Evolutionary conservation across 2,113 vertebrate genomes (phyloP), one percentile per base, ranked within the genome.

Genomic region (Emberiza fucata): DNA sequence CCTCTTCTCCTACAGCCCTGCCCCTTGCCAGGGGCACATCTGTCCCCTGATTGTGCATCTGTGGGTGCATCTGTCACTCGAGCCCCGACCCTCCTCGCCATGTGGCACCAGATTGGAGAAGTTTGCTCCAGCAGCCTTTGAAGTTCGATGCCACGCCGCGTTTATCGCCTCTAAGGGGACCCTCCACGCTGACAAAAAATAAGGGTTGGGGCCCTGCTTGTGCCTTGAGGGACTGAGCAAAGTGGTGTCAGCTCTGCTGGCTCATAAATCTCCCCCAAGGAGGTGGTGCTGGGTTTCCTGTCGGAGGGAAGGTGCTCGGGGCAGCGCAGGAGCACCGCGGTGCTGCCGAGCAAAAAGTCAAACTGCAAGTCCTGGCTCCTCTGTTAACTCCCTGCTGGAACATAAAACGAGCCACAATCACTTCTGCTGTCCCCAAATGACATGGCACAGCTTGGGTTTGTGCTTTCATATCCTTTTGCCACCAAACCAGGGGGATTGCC

Each of bases 21-120:
- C 71, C 92, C 76, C 82, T 90, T 70, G 86, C 71, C 35, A 2
- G 76, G 92, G 95, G 75, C 76, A 96, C 25, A 11, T 81, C 92
- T 97, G 94, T 44, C 59, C 68, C 9, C 5, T 31, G 79, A 6
- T 1, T 8, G 68, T 8, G 75, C 95, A 94, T 96, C 92, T 97
- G 96, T 86, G 77, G 15, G 0, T 20, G 64, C 95, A 96, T 93
- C 96, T 95, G 95, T 72, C 88, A 44, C 47, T 2, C 1, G 0
- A 69, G 82, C 63, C 59, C 71, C 5, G 63, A 45, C 63, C 64
- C 79, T 81, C 71, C 94, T 88, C 2, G 0, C 82, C 85, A 81
- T 72, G 96, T 83, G 96, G 63, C 66, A 63, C 71, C 75, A 31
- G 45, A 9, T 37, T 0, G 13, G 8, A 69, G 42, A 53, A 72